phyloP scores from a whole-genome alignment of 2,113 vertebrate species.

The Limanda limanda region DNA sequence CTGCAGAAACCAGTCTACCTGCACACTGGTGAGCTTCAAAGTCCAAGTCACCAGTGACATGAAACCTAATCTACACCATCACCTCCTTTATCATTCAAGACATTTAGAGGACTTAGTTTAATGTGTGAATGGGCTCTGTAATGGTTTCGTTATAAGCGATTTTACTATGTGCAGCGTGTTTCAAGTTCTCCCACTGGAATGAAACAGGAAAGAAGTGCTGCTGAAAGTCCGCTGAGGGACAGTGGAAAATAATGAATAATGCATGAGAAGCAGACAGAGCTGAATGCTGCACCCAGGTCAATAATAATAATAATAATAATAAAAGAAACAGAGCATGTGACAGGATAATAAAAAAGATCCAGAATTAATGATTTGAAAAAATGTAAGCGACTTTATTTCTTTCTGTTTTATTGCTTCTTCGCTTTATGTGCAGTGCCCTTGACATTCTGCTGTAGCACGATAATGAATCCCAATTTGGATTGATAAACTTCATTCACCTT shows the following conservation, averaged over 20 bases:
- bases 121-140: background rate
- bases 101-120: background rate
- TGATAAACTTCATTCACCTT: no score
- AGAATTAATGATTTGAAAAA: background rate
- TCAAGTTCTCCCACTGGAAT: constrained; percentile 7
- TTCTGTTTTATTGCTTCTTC: no score
- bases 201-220: constrained; percentile 44
- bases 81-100: background rate
- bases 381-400: no score
- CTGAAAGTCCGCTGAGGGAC: constrained; percentile 46
- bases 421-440: no score
- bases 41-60: background rate
- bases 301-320: background rate
- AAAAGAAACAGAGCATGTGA: background rate
- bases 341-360: background rate
- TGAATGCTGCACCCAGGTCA: constrained; percentile 22
- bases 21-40: constrained; percentile 13
- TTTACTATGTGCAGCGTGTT: background rate
- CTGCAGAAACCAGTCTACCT: constrained; percentile 18
- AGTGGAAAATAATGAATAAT: constrained; percentile 74
- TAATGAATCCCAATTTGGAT: no score
- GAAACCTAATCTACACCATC: background rate
- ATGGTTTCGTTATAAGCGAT: background rate
- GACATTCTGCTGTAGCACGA: no score
- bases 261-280: constrained; percentile 39